phyloP scores from a whole-genome alignment of 2,797 vertebrate species.

The Gastrophryne carolinensis region DNA sequence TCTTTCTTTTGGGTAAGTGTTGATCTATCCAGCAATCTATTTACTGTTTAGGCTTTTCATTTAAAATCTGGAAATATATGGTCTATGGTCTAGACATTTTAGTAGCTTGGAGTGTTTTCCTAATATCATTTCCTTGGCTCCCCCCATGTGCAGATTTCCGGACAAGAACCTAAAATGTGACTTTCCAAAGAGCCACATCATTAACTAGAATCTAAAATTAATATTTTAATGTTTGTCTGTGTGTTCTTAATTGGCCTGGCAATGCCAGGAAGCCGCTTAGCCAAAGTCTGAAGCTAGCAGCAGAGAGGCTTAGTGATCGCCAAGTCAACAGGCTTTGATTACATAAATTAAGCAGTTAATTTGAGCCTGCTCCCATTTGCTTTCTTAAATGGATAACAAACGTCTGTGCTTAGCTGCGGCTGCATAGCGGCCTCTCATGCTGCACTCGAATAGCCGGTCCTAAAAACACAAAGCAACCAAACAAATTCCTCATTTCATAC shows the following conservation, averaged over 20 bases:
- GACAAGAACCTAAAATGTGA: slow-evolving; percentile 40
- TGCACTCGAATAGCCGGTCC: slow-evolving; percentile 23
- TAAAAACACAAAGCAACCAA: slow-evolving; percentile 53
- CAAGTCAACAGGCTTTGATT: slow-evolving; percentile 33
- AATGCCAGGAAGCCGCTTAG: slow-evolving; percentile 14
- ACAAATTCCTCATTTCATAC: slow-evolving; percentile 56
- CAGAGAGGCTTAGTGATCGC: not conserved
- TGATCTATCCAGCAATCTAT: not conserved
- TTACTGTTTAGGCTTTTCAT: not conserved
- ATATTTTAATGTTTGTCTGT: slow-evolving; percentile 50
- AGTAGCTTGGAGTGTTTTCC: not conserved
- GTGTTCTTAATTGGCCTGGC: slow-evolving; percentile 49
- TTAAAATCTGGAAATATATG: not conserved
- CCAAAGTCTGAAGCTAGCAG: not conserved
- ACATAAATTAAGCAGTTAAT: slow-evolving; percentile 44
- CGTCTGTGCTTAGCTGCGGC: slow-evolving; percentile 43
- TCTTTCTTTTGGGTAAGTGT: too few species aligned
- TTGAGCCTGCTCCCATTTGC: slow-evolving; percentile 56
- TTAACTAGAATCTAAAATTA: slow-evolving; percentile 48
- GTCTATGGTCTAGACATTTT: not conserved
- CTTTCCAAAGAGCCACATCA: slow-evolving; percentile 48
- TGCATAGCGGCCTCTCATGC: slow-evolving; percentile 57
- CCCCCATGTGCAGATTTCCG: not conserved
- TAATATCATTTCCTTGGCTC: slow-evolving; percentile 16
- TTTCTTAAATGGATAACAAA: slow-evolving; percentile 55